These are phyloP conservation scores for Hoplostethus atlanticus DNA, from an alignment of 2,797 vertebrate species.

Conservation along the genomic window DNA sequence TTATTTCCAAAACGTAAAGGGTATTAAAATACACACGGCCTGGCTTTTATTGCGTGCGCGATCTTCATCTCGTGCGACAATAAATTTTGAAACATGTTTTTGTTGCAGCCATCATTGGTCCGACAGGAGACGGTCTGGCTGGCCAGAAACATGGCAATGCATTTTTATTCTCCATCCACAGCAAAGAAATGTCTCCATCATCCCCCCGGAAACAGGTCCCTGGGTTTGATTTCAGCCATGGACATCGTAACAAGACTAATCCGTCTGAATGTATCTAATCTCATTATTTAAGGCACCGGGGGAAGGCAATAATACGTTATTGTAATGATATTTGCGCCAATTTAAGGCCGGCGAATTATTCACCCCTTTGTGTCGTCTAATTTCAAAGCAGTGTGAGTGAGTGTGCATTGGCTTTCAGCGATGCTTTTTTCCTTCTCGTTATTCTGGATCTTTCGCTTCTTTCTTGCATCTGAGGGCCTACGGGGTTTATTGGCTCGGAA, in stretches of 20 bases:
- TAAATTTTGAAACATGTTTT: slow-evolving; percentile 42
- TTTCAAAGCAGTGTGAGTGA: slow-evolving; percentile 23
- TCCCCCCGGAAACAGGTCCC: slow-evolving; percentile 45
- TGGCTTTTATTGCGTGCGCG: neutral
- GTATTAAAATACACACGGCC: neutral
- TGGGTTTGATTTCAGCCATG: neutral
- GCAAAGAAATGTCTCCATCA: slow-evolving; percentile 49
- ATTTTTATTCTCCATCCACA: slow-evolving; percentile 26
- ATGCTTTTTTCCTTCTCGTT: slow-evolving; percentile 15
- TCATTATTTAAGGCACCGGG: slow-evolving; percentile 44
- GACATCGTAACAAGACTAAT: slow-evolving; percentile 49
- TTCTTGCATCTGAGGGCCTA: slow-evolving; percentile 42
- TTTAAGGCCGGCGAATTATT: neutral
- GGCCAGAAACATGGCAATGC: slow-evolving; percentile 16
- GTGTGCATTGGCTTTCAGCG: slow-evolving; percentile 2
- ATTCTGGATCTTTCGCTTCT: slow-evolving; percentile 75
- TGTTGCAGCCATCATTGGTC: slow-evolving; percentile 50
- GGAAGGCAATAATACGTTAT: slow-evolving; percentile 19
- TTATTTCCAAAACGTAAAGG: neutral
- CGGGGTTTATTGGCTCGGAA: slow-evolving; percentile 20
- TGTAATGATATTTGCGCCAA: neutral
- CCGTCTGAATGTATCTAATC: slow-evolving; percentile 64
- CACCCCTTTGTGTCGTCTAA: slow-evolving; percentile 46
- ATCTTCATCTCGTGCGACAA: slow-evolving; percentile 29
- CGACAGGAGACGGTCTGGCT: slow-evolving; percentile 22